A percentile compares a stretch with the other conserved stretches of the same genome.
Conservation (phyloP, 1,140 invertebrate genomes). For the Caenorhabditis remanei region DNA sequence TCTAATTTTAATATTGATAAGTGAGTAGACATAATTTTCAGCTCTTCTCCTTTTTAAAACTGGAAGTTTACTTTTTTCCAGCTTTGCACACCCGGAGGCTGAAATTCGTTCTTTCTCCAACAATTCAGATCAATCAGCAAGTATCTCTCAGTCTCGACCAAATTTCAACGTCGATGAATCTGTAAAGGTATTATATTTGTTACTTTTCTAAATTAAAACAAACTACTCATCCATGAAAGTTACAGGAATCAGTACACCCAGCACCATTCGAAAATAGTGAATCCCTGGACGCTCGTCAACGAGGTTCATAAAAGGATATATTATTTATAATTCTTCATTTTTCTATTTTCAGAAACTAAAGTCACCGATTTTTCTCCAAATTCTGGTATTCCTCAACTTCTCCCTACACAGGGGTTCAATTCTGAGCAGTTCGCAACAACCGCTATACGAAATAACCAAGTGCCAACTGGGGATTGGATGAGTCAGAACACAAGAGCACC, state of each 20-base stretch:
- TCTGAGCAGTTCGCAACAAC: constrained; percentile 1
- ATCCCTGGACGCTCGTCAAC: neutral
- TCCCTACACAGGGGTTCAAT: neutral
- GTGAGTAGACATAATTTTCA: neutral
- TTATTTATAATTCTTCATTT: too few species aligned
- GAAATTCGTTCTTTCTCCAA: neutral
- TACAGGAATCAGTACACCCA: neutral
- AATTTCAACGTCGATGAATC: neutral
- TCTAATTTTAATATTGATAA: constrained; percentile 64
- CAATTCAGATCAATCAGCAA: neutral
- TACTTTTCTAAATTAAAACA: neutral
- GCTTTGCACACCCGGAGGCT: neutral
- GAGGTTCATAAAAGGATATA: neutral
- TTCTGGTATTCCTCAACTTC: neutral
- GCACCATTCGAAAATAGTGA: constrained; percentile 11
- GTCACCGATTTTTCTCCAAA: neutral
- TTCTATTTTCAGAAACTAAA: neutral
- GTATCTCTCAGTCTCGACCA: neutral
- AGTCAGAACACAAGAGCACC: neutral
- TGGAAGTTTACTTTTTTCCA: too few species aligned
- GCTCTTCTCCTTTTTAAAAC: too few species aligned
- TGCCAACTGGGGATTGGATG: neutral
- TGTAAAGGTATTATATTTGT: neutral
- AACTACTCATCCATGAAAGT: neutral
- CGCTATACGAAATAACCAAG: neutral